A percentile compares a stretch with the other conserved stretches of the same genome.
phyloP scores from a whole-genome alignment of 2,888 invertebrate species.

The Aleiodes testaceus region DNA sequence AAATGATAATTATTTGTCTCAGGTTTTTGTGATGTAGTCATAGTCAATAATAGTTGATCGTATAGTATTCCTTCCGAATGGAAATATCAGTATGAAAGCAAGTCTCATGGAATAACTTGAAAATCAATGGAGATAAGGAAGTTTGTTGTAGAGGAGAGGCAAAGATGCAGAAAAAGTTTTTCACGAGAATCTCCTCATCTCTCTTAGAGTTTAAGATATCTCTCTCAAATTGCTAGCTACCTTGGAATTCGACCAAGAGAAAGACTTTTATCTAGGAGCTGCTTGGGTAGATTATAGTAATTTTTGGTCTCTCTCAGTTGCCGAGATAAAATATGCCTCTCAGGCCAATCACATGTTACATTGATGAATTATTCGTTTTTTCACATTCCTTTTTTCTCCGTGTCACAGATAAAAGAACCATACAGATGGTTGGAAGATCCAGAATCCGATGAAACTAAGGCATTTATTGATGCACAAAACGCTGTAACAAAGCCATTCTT shows the following conservation, averaged over 20 bases:
- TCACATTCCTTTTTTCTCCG: slow-evolving; percentile 16
- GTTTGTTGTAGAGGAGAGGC: no score
- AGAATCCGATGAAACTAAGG: slow-evolving; percentile 91
- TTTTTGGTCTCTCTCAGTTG: neutral
- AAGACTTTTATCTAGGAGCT: neutral
- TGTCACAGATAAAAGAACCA: slow-evolving; percentile 84
- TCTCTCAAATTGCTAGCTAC: no score
- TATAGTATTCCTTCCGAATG: no score
- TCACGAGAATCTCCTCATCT: no score
- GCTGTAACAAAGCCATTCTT: slow-evolving; percentile 89
- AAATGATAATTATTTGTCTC: no score
- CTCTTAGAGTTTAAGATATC: no score
- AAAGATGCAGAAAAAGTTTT: no score
- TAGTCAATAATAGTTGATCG: no score
- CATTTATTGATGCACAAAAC: slow-evolving; percentile 93
- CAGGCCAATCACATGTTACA: neutral
- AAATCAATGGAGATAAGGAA: neutral
- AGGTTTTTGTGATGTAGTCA: no score
- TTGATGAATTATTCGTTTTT: slow-evolving; percentile 2
- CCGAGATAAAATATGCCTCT: neutral
- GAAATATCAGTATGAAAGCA: no score
- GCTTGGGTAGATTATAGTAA: no score
- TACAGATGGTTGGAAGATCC: slow-evolving; percentile 99
- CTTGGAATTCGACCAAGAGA: neutral
- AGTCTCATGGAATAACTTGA: no score